A percentile compares a stretch with the other conserved stretches of the same genome.
phyloP scores from a whole-genome alignment of 2,888 invertebrate species.

The Drosophila paramelanica region DNA sequence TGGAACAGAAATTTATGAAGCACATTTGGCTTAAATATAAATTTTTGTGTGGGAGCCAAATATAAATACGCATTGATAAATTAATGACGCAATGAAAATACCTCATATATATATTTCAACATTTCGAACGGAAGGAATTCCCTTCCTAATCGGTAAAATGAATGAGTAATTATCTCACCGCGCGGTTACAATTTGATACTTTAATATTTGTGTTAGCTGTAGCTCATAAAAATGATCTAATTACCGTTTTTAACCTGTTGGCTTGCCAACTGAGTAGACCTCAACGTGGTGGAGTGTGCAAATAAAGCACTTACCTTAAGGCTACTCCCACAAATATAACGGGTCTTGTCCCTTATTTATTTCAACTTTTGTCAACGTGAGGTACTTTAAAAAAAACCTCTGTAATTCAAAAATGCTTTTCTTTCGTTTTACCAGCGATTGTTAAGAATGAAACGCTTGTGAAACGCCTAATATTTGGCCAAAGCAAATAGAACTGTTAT shows the following conservation, averaged over 20 bases:
- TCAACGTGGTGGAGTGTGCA: constrained; percentile 4
- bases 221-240: constrained; percentile 2
- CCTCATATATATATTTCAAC: background rate
- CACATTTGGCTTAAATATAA: background rate
- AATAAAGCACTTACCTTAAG: constrained; percentile 11
- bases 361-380: background rate
- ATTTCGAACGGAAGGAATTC: no score
- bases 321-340: background rate
- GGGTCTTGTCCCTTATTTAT: no score
- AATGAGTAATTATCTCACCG: background rate
- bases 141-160: background rate
- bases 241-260: constrained; percentile 12
- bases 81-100: background rate
- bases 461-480: constrained; percentile 18
- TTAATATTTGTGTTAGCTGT: constrained; percentile 1
- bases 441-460: constrained; percentile 1
- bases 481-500: constrained; percentile 26
- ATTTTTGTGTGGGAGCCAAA: background rate
- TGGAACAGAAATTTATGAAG: background rate
- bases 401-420: background rate
- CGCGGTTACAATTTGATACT: background rate
- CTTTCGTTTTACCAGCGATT: background rate
- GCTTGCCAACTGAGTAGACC: constrained; percentile 12
- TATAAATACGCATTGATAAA: background rate
- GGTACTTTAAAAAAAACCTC: background rate